Conservation (phyloP, 1,140 invertebrate species). For the Drosophila sucinea region DNA sequence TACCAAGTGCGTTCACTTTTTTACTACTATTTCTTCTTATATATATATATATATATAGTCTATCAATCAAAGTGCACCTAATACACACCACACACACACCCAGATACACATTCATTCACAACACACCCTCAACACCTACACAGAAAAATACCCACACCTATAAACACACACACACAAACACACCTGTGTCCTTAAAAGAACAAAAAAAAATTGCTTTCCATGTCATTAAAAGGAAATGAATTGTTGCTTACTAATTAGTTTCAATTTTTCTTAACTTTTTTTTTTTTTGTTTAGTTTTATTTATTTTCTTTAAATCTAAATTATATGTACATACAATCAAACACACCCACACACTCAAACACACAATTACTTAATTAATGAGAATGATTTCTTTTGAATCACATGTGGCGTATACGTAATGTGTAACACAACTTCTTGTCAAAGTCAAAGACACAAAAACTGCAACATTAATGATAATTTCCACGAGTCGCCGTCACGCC, state of each 20-base stretch:
- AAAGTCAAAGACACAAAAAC: conserved; percentile 27
- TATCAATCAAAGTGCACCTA: conserved; percentile 62
- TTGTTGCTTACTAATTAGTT: conserved; percentile 48
- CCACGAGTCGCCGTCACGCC: conserved; percentile 24
- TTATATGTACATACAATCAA: not conserved
- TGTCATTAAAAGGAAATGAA: conserved; percentile 34
- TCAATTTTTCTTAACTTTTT: conserved; percentile 23
- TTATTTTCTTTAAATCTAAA: not conserved
- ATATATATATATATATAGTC: conserved; percentile 22
- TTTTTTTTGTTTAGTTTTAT: conserved; percentile 4
- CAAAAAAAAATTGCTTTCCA: conserved; percentile 63
- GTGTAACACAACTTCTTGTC: not conserved
- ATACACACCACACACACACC: conserved; percentile 33
- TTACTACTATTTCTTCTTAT: conserved; percentile 62
- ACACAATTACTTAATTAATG: not conserved
- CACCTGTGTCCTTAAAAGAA: conserved; percentile 14
- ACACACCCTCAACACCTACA: conserved; percentile 18
- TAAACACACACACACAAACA: conserved; percentile 19
- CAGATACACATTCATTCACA: conserved; percentile 31
- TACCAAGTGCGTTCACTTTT: conserved; percentile 81
- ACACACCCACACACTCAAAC: not conserved
- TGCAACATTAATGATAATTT: conserved; percentile 51
- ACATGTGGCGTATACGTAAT: conserved; percentile 25
- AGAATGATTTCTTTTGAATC: not conserved
- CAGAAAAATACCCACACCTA: conserved; percentile 3